Conservation (phyloP, 2,797 vertebrate genomes). For the Trachurus trachurus region DNA sequence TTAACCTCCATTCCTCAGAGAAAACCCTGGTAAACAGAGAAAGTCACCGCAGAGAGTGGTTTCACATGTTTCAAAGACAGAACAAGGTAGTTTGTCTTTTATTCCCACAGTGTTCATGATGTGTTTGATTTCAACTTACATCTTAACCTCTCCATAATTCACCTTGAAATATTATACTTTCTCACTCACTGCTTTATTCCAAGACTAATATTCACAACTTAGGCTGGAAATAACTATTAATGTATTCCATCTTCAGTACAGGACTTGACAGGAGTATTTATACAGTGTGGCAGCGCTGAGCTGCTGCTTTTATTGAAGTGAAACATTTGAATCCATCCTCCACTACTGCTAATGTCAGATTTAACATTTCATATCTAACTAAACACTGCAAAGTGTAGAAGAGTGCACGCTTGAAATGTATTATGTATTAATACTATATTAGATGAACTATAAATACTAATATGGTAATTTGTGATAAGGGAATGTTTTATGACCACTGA, state of each 20-base stretch:
- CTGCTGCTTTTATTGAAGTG: no score
- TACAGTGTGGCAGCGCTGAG: neutral
- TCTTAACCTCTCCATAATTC: neutral
- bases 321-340: no score
- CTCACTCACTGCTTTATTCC: neutral
- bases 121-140: no score
- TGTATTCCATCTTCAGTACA: neutral
- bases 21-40: no score
- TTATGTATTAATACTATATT: neutral
- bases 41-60: no score
- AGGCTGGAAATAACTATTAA: neutral
- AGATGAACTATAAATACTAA: neutral
- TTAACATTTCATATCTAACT: neutral
- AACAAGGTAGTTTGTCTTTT: no score
- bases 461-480: neutral
- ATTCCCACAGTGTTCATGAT: no score
- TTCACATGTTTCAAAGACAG: no score
- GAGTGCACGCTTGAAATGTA: neutral
- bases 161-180: no score
- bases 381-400: neutral
- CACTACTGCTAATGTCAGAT: neutral
- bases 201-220: neutral
- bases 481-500: neutral
- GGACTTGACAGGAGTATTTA: neutral
- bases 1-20: no score